Evolutionary conservation across 2,797 vertebrate genomes (phyloP).

Genomic region (Phaenicophaeus curvirostris): DNA sequence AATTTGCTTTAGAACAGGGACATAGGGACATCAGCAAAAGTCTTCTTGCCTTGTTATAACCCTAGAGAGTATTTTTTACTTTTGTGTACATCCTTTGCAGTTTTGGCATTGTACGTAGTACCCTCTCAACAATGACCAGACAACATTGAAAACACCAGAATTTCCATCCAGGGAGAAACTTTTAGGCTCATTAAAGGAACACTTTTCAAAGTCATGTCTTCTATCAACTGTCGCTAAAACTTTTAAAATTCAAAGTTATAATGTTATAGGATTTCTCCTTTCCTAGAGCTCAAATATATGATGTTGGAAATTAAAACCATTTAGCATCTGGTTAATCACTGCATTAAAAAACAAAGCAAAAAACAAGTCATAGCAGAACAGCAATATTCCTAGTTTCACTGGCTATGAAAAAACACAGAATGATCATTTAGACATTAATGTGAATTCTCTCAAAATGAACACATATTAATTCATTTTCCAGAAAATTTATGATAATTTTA

Average conservation of each 20-base stretch:
- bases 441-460: conserved; percentile 24
- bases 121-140: not conserved
- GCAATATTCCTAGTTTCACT: conserved; percentile 40
- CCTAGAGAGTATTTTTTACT: not conserved
- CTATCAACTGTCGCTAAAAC: conserved; percentile 16
- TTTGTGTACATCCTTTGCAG: not conserved
- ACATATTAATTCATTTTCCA: conserved; percentile 57
- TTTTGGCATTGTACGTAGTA: not conserved
- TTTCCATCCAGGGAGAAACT: not conserved
- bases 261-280: not conserved
- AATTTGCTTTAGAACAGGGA: not conserved
- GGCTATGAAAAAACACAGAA: conserved; percentile 38
- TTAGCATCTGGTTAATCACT: conserved; percentile 66
- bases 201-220: conserved; percentile 9
- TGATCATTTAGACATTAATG: conserved; percentile 37
- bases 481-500: conserved; percentile 66
- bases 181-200: not conserved
- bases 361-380: conserved; percentile 26
- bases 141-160: not conserved
- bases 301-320: conserved; percentile 53
- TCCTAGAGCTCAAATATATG: conserved; percentile 31
- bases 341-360: conserved; percentile 41
- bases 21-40: not conserved
- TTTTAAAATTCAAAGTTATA: conserved; percentile 1
- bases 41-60: not conserved